Evolutionary conservation across 1,140 invertebrate species (phyloP).

Genomic region (Drosophila baimaii): DNA sequence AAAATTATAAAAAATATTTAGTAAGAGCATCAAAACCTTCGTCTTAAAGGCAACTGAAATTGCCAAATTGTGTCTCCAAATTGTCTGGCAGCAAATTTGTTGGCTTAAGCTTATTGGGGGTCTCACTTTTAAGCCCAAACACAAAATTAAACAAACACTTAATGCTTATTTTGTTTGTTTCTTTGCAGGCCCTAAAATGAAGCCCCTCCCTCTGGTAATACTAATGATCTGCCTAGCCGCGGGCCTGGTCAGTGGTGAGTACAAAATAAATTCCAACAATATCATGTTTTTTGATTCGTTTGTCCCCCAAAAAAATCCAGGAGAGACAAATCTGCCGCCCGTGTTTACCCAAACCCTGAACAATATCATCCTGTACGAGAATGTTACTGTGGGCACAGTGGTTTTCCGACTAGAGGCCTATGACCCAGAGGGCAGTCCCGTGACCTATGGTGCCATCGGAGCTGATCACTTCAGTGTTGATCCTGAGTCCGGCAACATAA

Average conservation of each 20-base stretch:
- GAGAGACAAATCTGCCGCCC: slow-evolving; percentile 87
- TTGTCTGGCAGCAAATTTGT: slow-evolving; percentile 31
- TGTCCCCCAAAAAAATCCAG: not conserved
- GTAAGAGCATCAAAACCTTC: slow-evolving; percentile 8
- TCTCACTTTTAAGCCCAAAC: slow-evolving; percentile 3
- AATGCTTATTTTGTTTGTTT: slow-evolving; percentile 23
- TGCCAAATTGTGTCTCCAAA: slow-evolving; percentile 14
- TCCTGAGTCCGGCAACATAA: slow-evolving; percentile 91
- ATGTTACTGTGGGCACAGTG: slow-evolving; percentile 89
- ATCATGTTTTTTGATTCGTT: too few species aligned
- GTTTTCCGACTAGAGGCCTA: slow-evolving; percentile 91
- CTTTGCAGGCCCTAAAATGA: slow-evolving; percentile 58
- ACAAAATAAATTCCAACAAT: not conserved
- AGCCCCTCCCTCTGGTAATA: slow-evolving; percentile 23
- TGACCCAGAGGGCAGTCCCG: slow-evolving; percentile 90
- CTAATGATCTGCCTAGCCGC: slow-evolving; percentile 47
- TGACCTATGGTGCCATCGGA: slow-evolving; percentile 90
- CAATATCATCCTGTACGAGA: slow-evolving; percentile 90
- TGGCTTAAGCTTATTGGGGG: slow-evolving; percentile 44
- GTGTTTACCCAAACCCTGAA: slow-evolving; percentile 89
- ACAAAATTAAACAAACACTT: slow-evolving; percentile 47
- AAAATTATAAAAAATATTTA: not conserved
- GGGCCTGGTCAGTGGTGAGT: slow-evolving; percentile 27
- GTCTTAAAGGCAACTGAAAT: not conserved
- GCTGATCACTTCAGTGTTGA: slow-evolving; percentile 92